Evolutionary conservation across 2,888 invertebrate species (phyloP).

Genomic region (Linnaemya tessellans): DNA sequence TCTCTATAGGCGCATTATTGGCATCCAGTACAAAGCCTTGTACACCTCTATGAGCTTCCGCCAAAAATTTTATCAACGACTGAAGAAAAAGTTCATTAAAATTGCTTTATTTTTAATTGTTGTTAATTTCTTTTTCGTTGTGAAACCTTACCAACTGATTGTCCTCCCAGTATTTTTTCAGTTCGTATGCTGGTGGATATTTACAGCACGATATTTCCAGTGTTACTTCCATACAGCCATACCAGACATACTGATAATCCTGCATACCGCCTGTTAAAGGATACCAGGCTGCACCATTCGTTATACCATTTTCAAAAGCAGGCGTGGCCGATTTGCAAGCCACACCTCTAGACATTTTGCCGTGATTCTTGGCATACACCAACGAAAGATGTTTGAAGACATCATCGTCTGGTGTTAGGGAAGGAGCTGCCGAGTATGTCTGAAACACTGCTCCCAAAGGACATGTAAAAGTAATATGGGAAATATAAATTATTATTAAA

Average conservation of each 20-base stretch:
- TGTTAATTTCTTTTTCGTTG: background rate
- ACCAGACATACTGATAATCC: constrained; percentile 96
- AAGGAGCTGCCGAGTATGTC: constrained; percentile 91
- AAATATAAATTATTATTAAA: constrained; percentile 6
- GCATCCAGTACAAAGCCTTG: constrained; percentile 93
- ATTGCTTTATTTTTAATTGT: background rate
- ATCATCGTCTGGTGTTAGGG: constrained; percentile 95
- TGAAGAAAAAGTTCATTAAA: constrained; percentile 79
- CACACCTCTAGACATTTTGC: constrained; percentile 93
- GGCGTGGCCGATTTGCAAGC: constrained; percentile 91
- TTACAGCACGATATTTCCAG: constrained; percentile 97
- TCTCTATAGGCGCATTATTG: constrained; percentile 90
- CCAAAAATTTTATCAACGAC: constrained; percentile 92
- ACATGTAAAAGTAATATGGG: constrained; percentile 83
- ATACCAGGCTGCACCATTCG: constrained; percentile 97
- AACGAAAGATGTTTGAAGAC: constrained; percentile 93
- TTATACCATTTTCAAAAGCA: constrained; percentile 94
- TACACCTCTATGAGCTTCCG: constrained; percentile 94
- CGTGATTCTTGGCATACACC: constrained; percentile 93
- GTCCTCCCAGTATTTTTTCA: constrained; percentile 93
- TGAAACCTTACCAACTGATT: constrained; percentile 88
- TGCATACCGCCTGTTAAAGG: constrained; percentile 88
- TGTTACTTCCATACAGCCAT: constrained; percentile 97
- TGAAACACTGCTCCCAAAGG: constrained; percentile 91
- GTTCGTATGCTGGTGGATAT: constrained; percentile 91